Conservation (phyloP, 2,113 vertebrate genomes). For the Myxocyprinus asiaticus region DNA sequence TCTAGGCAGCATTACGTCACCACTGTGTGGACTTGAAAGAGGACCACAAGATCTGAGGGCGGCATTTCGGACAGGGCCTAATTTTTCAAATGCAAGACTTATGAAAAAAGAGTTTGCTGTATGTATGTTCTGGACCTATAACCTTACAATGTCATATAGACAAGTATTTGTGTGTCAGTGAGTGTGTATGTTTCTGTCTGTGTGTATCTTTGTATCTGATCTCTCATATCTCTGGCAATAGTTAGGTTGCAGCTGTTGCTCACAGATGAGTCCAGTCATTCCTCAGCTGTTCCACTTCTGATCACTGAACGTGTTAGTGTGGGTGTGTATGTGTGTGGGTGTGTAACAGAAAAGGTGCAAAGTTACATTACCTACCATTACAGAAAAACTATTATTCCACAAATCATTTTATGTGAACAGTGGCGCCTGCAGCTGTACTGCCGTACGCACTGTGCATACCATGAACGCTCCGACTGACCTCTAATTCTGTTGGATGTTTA, state of each 20-base stretch:
- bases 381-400: neutral
- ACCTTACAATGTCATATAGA: neutral
- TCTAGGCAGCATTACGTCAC: no score
- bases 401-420: no score
- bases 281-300: conserved; percentile 28
- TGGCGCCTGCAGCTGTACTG: no score
- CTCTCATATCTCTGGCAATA: conserved; percentile 23
- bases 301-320: conserved; percentile 22
- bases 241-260: conserved; percentile 33
- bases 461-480: no score
- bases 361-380: neutral
- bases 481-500: no score
- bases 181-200: neutral
- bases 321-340: conserved; percentile 1
- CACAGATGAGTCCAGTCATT: conserved; percentile 12
- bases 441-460: no score
- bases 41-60: no score
- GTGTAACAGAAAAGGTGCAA: conserved; percentile 8
- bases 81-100: no score
- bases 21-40: no score
- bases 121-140: neutral
- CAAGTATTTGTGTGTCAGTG: neutral
- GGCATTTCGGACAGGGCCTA: no score
- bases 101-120: neutral
- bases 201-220: conserved; percentile 11